Percentiles rank a stretch among this genome's conserved stretches.
Conservation (phyloP, 2,113 vertebrate genomes). For the Collichthys lucidus region DNA sequence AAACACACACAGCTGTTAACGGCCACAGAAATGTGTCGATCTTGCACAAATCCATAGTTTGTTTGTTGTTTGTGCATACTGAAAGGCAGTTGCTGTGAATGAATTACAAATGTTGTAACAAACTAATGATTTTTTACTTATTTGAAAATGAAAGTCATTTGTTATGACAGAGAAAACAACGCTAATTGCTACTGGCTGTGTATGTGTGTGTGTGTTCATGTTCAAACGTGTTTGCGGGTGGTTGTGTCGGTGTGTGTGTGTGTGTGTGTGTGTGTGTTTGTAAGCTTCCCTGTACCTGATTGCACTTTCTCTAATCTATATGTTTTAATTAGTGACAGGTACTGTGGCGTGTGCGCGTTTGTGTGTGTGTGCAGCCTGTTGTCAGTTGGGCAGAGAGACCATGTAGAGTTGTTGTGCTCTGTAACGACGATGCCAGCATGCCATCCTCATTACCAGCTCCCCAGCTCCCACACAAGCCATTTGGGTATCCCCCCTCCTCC, state of each 20-base stretch:
- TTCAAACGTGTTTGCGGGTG: not conserved
- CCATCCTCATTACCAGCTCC: conserved; percentile 76
- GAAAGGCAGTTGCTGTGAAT: not conserved
- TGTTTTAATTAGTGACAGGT: conserved; percentile 72
- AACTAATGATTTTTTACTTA: conserved; percentile 9
- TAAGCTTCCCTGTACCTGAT: conserved; percentile 40
- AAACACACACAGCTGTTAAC: not conserved
- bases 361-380: conserved; percentile 36
- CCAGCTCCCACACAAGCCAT: conserved; percentile 73
- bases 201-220: conserved; percentile 1
- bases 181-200: conserved; percentile 14
- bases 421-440: conserved; percentile 74
- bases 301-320: conserved; percentile 59
- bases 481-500: conserved; percentile 55
- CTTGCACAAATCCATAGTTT: not conserved
- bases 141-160: conserved; percentile 19
- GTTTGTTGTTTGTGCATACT: not conserved
- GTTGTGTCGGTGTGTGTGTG: not conserved
- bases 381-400: conserved; percentile 64
- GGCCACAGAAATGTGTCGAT: not conserved
- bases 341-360: conserved; percentile 18
- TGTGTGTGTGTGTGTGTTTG: not conserved
- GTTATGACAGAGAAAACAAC: conserved; percentile 4
- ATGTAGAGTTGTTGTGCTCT: conserved; percentile 70
- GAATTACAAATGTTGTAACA: conserved; percentile 5